A percentile compares a stretch with the other conserved stretches of the same genome.
These are phyloP conservation scores for Penaeus chinensis DNA, from an alignment of 1,140 invertebrate species.

Conservation along the genomic window DNA sequence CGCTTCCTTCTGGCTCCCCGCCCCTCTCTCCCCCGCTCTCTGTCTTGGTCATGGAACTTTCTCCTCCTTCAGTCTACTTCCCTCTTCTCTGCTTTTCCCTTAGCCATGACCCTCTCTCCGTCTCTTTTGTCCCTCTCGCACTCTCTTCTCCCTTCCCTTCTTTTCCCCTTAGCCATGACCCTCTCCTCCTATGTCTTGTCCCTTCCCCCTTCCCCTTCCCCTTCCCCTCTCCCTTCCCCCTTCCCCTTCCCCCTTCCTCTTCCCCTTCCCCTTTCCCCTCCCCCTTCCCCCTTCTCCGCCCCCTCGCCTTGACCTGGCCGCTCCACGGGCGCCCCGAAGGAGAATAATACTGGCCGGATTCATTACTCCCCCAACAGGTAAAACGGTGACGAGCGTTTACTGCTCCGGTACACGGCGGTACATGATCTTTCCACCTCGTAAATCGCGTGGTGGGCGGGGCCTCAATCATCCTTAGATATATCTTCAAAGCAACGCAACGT, in stretches of 20 bases:
- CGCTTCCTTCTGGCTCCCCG: not conserved
- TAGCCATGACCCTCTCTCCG: not conserved
- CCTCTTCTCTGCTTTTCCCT: not conserved
- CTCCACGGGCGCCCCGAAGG: too few species aligned
- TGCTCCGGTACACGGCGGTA: slow-evolving; percentile 12
- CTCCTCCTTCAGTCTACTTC: not conserved
- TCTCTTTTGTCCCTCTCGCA: too few species aligned
- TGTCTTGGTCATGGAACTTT: not conserved
- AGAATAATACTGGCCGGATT: slow-evolving; percentile 3
- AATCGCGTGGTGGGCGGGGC: slow-evolving; percentile 5
- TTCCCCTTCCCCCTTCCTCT: not conserved
- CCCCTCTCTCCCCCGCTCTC: not conserved
- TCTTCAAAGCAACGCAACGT: too few species aligned
- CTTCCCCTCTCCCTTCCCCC: not conserved
- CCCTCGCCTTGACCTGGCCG: too few species aligned
- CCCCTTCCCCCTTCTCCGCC: too few species aligned
- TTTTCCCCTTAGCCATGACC: not conserved
- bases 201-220: not conserved
- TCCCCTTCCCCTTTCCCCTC: not conserved
- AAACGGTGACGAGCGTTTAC: slow-evolving; percentile 26
- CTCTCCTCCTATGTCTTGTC: not conserved
- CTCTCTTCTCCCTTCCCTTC: too few species aligned
- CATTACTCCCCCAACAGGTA: slow-evolving; percentile 26
- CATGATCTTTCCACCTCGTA: slow-evolving; percentile 5
- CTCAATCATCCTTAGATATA: not conserved